Base-by-base conservation (phyloP, 2,113 vertebrate genomes). In the Melanostigma gelatinosum region DNA sequence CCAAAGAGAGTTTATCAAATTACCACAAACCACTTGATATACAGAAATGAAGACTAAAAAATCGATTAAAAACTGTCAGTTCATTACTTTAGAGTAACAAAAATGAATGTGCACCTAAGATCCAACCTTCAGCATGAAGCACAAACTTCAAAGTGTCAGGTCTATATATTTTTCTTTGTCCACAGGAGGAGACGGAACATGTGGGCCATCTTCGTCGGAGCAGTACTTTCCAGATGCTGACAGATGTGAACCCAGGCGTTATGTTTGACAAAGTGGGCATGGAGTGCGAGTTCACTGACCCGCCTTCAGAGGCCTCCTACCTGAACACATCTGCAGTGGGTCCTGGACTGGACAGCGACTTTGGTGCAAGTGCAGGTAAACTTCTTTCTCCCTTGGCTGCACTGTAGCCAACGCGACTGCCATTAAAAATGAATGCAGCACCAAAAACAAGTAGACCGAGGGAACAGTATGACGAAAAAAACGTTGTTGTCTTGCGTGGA, bases 291-390 rank as follows among this genome's bases (percentile, higher is more conserved):
- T 91, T 85, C 29, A 34, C 46, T 38, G 85, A 75, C 78, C 90
- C 81, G 4, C 84, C 73, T 1, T 86, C 64, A 0, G 93, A 93
- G 38, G 72, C 52, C 11, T 90, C 83, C 4, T 79, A 85, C 55
- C 75, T 79, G 22, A 90, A 91, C 80, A 78, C 68, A 0, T 94
- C 94, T 4, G 85, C 89, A 0, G 88, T 83, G 8, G 94, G 95
- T 0, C 92, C 95, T 10, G 96, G 95, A 16, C 90, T 96, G 27
- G 96, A 96, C 90, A 95, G 95, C n/a, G 95, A 96, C 87, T 96
- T 96, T 22, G 96, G 96, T 55, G 95, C 95, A 48, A 96, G 96
- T 74, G 96, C 96, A 90, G 95, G 96, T 96, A 77, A 7, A 42
- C 15, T 24, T 38, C 22, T 1, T 32, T 9, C 34, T 34, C 22